Evolutionary conservation across 2,797 vertebrate genomes (phyloP).

Genomic region (Threskiornis aethiopicus): DNA sequence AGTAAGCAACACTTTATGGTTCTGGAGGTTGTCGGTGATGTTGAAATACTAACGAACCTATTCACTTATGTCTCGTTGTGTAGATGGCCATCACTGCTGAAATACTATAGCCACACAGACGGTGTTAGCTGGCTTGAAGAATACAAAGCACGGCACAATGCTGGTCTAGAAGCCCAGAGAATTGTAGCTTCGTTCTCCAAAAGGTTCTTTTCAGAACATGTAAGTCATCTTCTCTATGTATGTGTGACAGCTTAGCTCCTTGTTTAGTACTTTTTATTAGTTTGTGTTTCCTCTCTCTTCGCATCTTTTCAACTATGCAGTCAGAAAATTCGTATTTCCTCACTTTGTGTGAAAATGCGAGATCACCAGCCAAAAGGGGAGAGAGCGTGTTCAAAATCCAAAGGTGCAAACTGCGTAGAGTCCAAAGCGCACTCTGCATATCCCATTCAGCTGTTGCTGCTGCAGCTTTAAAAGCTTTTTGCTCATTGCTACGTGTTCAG

Average conservation of each 20-base stretch:
- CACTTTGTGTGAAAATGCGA: not conserved
- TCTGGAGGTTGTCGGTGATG: not conserved
- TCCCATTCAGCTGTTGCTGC: not conserved
- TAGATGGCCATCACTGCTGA: slow-evolving; percentile 95
- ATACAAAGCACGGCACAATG: slow-evolving; percentile 88
- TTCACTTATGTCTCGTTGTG: not conserved
- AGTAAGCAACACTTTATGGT: rapidly evolving
- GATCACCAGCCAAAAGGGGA: not conserved
- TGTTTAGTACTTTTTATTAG: not conserved
- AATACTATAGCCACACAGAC: slow-evolving; percentile 89
- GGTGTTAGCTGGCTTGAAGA: slow-evolving; percentile 91
- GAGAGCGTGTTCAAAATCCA: not conserved
- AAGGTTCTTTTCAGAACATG: slow-evolving; percentile 96
- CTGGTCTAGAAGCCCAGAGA: slow-evolving; percentile 88
- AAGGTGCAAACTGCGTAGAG: not conserved
- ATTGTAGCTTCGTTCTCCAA: slow-evolving; percentile 93
- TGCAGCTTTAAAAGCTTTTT: not conserved
- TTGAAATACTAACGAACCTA: not conserved
- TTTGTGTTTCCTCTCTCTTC: not conserved
- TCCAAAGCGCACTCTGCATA: rapidly evolving
- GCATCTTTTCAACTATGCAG: not conserved
- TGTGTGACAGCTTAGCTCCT: not conserved
- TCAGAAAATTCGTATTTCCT: not conserved
- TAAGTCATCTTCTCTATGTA: slow-evolving; percentile 68
- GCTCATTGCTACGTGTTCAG: not conserved